Conservation (phyloP, 2,888 invertebrate species). For the Chironomus tentans region DNA sequence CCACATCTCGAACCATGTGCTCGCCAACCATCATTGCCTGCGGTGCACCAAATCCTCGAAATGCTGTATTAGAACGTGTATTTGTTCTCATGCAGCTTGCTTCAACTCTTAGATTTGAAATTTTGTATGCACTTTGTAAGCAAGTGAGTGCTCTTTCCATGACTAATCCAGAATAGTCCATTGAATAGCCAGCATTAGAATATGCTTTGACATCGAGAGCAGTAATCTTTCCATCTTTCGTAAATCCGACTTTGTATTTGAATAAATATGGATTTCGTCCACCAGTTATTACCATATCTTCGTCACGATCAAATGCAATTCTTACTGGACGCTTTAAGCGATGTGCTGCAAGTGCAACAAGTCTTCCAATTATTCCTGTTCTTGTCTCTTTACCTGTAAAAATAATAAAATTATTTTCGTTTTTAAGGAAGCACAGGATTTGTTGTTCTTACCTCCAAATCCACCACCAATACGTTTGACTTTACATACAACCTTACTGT, state of each 20-base stretch:
- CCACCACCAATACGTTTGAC: constrained; percentile 87
- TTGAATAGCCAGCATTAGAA: constrained; percentile 72
- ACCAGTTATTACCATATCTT: constrained; percentile 77
- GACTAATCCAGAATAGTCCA: constrained; percentile 69
- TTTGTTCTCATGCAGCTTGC: constrained; percentile 83
- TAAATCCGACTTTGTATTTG: constrained; percentile 76
- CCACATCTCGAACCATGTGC: constrained; percentile 65
- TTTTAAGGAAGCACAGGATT: constrained; percentile 62
- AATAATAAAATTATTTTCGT: too few relatives aligned
- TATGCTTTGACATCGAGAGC: constrained; percentile 67
- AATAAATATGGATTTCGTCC: constrained; percentile 60
- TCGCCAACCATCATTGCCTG: constrained; percentile 85
- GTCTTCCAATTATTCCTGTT: constrained; percentile 33
- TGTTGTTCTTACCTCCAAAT: constrained; percentile 81
- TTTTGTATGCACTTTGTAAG: constrained; percentile 72
- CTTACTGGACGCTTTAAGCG: constrained; percentile 70
- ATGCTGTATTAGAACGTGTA: constrained; percentile 85
- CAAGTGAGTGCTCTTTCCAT: constrained; percentile 75
- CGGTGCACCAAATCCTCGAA: constrained; percentile 85
- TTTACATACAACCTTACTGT: constrained; percentile 62
- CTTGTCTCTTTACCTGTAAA: too few relatives aligned
- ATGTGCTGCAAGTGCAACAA: constrained; percentile 72
- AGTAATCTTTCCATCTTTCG: constrained; percentile 62
- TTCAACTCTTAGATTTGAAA: constrained; percentile 60
- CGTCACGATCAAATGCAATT: constrained; percentile 84